Percentiles rank a stretch among this genome's conserved stretches.
Evolutionary conservation across 2,113 vertebrate genomes (phyloP).

Genomic region (Heterotilapia buettikoferi): DNA sequence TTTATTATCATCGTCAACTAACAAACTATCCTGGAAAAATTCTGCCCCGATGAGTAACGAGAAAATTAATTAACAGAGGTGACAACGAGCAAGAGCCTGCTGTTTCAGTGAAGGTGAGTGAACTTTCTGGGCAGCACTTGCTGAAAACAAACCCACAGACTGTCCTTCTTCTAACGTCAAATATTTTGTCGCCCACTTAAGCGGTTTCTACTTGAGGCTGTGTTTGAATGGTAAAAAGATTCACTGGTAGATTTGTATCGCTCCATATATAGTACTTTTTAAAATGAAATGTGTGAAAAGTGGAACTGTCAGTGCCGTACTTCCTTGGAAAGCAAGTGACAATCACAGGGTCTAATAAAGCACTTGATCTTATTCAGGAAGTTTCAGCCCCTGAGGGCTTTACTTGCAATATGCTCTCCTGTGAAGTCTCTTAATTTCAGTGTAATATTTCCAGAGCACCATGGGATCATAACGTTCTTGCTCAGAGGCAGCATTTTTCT

Average conservation of each 20-base stretch:
- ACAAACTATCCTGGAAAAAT: background rate
- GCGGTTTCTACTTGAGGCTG: background rate
- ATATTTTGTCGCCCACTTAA: background rate
- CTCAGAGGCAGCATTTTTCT: slow-evolving; percentile 18
- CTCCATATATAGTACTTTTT: background rate
- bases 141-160: background rate
- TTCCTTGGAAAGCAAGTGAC: slow-evolving; percentile 18
- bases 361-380: slow-evolving; percentile 18
- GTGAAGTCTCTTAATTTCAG: slow-evolving; percentile 41
- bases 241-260: background rate
- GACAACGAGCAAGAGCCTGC: background rate
- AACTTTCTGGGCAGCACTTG: background rate
- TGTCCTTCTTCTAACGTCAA: background rate
- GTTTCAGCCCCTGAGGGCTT: slow-evolving; percentile 20
- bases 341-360: slow-evolving; percentile 23
- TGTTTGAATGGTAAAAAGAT: background rate
- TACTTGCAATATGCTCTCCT: slow-evolving; percentile 42
- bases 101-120: background rate
- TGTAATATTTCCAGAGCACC: slow-evolving; percentile 22
- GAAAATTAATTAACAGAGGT: background rate
- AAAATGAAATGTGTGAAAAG: background rate
- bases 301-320: background rate
- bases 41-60: background rate
- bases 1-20: background rate
- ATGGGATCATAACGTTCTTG: slow-evolving; percentile 15